A percentile compares a stretch with the other conserved stretches of the same genome.
phyloP scores from a whole-genome alignment of 2,888 invertebrate species.

The Serrognathus titanus region DNA sequence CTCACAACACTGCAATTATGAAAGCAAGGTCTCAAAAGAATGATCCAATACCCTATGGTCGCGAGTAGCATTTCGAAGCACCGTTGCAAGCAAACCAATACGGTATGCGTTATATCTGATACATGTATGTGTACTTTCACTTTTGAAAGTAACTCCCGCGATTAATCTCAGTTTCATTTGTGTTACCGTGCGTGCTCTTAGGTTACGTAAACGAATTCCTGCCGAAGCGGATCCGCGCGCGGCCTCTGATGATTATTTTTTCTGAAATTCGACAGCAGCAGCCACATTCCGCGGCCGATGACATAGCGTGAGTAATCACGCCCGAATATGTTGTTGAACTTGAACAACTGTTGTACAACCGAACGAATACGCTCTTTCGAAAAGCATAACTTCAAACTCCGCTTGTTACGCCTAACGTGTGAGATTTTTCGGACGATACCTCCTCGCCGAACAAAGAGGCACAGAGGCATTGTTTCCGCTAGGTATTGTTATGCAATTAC shows the following conservation, averaged over 20 bases:
- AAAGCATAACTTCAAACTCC: too few relatives aligned
- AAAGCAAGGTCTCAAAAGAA: too few relatives aligned
- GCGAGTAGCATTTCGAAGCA: too few relatives aligned
- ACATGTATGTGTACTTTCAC: conserved; percentile 7
- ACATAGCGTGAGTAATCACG: too few relatives aligned
- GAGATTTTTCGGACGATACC: not conserved
- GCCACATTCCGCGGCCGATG: too few relatives aligned
- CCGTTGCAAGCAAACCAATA: not conserved
- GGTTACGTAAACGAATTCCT: not conserved
- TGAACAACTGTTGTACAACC: too few relatives aligned
- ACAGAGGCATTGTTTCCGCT: conserved; percentile 7
- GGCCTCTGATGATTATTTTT: not conserved
- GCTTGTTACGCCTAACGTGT: too few relatives aligned
- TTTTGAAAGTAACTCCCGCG: conserved; percentile 1
- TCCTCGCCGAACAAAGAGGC: not conserved
- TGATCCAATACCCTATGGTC: too few relatives aligned
- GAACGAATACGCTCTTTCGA: too few relatives aligned
- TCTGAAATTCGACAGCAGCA: not conserved
- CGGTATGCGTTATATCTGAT: conserved; percentile 7
- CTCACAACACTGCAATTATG: too few relatives aligned
- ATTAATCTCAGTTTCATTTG: not conserved
- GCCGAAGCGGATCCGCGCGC: not conserved
- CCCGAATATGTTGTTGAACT: too few relatives aligned
- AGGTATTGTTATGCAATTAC: conserved; percentile 31
- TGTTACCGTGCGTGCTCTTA: not conserved